Percentiles rank a stretch among this genome's conserved stretches.
These are phyloP conservation scores for Sinelater perroti DNA, from an alignment of 2,888 invertebrate species.

Conservation along the genomic window DNA sequence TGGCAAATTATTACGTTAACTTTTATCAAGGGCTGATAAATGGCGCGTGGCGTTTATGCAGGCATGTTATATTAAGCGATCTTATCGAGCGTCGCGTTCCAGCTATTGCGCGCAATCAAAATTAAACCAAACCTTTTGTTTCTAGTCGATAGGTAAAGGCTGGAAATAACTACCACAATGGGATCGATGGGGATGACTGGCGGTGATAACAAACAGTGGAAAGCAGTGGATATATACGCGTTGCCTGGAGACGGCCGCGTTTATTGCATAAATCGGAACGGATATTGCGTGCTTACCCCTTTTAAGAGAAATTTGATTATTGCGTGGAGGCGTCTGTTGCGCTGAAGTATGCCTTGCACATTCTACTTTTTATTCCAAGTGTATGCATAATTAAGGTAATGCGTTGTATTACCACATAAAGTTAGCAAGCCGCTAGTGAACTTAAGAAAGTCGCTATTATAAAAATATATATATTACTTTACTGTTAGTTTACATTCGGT, in stretches of 20 bases:
- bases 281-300: constrained; percentile 12
- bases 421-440: no score
- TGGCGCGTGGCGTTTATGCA: not conserved
- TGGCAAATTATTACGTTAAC: not conserved
- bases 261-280: constrained; percentile 12
- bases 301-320: constrained; percentile 2
- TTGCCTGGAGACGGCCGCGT: constrained; percentile 10
- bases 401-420: no score
- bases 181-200: constrained; percentile 7
- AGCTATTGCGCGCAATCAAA: not conserved
- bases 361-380: no score
- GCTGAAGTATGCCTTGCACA: no score
- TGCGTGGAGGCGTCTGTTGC: constrained; percentile 9
- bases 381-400: no score
- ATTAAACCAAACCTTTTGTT: not conserved
- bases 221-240: constrained; percentile 2
- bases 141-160: constrained; percentile 3
- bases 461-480: no score
- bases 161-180: constrained; percentile 4
- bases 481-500: no score
- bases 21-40: not conserved
- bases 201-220: constrained; percentile 10
- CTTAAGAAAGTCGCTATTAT: no score
- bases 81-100: not conserved
- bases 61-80: not conserved